Conservation (phyloP, 2,113 vertebrate species). For the Phoxinus phoxinus region DNA sequence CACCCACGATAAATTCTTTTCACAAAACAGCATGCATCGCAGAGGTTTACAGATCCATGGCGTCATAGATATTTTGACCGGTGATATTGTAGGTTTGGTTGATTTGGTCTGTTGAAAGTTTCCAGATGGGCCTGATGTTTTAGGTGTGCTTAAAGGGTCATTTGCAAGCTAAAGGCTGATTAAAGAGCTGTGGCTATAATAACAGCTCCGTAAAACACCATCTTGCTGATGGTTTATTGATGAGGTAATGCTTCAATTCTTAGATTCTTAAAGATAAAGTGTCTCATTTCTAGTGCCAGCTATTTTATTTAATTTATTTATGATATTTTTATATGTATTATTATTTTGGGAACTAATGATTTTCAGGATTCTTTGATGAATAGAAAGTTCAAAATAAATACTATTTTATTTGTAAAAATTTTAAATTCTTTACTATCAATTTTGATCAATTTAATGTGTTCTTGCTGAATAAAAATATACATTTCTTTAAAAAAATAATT, state of each 20-base stretch:
- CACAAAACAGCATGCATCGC: background rate
- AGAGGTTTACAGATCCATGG: background rate
- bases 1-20: background rate
- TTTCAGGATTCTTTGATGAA: background rate
- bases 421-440: too few relatives aligned
- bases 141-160: background rate
- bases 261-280: background rate
- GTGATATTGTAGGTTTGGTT: background rate
- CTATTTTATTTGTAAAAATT: too few relatives aligned
- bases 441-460: too few relatives aligned
- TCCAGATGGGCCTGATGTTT: constrained; percentile 24
- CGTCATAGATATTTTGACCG: constrained; percentile 2
- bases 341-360: background rate
- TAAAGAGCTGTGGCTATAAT: background rate
- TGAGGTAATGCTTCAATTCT: background rate
- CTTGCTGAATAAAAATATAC: too few relatives aligned
- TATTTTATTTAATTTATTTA: background rate
- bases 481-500: too few relatives aligned
- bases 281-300: background rate
- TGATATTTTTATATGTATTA: background rate
- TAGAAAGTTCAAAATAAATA: background rate
- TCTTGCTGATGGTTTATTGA: background rate
- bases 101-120: constrained; percentile 27
- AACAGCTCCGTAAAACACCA: background rate
- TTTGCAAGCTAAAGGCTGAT: background rate